A percentile compares a stretch with the other conserved stretches of the same genome.
Evolutionary conservation across 2,797 vertebrate genomes (phyloP).

Genomic region (Acipenser transmontanus): DNA sequence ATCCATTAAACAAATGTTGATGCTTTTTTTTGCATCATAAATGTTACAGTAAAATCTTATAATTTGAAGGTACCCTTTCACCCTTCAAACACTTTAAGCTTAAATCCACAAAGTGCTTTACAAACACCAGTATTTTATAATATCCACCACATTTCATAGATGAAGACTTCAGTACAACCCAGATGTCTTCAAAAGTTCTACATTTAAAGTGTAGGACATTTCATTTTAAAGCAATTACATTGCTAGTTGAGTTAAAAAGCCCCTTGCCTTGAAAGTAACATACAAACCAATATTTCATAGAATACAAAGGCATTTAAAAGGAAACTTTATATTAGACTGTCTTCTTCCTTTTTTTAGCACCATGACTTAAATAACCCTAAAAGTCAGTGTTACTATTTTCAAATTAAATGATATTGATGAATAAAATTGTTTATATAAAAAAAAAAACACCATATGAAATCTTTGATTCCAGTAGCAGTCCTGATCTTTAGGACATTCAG

Average conservation of each 20-base stretch:
- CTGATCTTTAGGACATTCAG: constrained; percentile 67
- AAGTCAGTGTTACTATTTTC: constrained; percentile 72
- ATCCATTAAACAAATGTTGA: constrained; percentile 49
- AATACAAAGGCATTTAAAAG: constrained; percentile 68
- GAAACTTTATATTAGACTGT: constrained; percentile 61
- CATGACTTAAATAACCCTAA: constrained; percentile 71
- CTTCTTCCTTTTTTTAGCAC: constrained; percentile 73
- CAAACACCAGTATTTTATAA: constrained; percentile 64
- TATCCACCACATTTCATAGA: constrained; percentile 44
- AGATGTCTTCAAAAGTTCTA: constrained; percentile 50
- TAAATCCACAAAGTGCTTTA: constrained; percentile 74
- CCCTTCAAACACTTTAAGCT: constrained; percentile 62
- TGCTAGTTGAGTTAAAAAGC: constrained; percentile 30
- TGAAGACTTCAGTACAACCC: constrained; percentile 36
- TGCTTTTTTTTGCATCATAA: constrained; percentile 43
- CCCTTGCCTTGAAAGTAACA: constrained; percentile 31
- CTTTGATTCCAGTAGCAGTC: constrained; percentile 74
- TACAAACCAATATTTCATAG: constrained; percentile 46
- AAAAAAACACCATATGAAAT: constrained; percentile 54
- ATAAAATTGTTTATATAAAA: constrained; percentile 30
- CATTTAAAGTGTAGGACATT: constrained; percentile 48
- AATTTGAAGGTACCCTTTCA: constrained; percentile 58
- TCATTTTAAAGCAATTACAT: constrained; percentile 49
- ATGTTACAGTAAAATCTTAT: constrained; percentile 54
- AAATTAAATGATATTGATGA: constrained; percentile 22